Conservation (phyloP, 2,113 vertebrate species). For the Alethe castanea region DNA sequence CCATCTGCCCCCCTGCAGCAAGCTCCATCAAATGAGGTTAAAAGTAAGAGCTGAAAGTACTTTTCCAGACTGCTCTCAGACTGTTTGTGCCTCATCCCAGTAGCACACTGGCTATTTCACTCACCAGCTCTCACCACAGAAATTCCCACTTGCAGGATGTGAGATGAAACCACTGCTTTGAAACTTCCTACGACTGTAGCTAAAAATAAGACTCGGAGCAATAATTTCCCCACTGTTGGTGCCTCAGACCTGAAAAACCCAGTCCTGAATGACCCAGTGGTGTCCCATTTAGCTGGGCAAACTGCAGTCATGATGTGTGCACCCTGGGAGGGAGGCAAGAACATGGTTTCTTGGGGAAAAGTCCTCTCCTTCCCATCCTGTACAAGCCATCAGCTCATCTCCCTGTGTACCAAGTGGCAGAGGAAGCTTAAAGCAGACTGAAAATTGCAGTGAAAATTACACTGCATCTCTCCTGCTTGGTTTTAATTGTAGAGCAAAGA, state of each 20-base stretch:
- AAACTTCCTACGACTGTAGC: neutral
- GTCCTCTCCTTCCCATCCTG: neutral
- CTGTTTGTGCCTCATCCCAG: neutral
- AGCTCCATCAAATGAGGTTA: neutral
- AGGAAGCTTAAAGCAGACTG: neutral
- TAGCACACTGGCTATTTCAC: neutral
- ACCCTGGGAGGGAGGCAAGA: neutral
- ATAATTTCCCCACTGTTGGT: neutral
- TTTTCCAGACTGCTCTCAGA: neutral
- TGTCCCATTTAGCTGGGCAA: neutral
- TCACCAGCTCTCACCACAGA: neutral
- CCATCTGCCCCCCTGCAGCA: neutral
- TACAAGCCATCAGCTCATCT: neutral
- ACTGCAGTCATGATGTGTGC: neutral
- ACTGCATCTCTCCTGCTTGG: neutral
- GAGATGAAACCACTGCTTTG: neutral
- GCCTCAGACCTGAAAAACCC: neutral
- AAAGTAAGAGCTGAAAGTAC: neutral
- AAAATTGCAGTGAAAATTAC: neutral
- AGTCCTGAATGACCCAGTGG: neutral
- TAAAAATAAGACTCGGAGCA: neutral
- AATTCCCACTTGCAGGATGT: neutral
- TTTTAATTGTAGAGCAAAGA: constrained; percentile 49
- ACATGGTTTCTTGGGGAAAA: neutral
- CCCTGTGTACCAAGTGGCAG: accelerated